Conservation (phyloP, 1,140 invertebrate species). For the Cheumatopsyche charites region DNA sequence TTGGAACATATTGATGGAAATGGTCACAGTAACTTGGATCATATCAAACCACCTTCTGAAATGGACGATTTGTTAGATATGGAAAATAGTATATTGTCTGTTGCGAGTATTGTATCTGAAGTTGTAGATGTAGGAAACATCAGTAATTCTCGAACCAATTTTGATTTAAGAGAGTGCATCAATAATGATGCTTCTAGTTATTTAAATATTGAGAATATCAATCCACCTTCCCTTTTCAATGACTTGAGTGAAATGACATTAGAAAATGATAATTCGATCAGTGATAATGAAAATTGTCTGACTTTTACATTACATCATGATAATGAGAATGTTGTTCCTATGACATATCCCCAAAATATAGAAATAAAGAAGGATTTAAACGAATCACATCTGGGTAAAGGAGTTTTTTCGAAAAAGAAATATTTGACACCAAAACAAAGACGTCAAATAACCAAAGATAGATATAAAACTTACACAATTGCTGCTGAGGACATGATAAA, state of each 20-base stretch:
- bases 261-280: constrained; percentile 65
- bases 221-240: constrained; percentile 81
- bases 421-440: constrained; percentile 77
- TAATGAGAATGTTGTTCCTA: background rate
- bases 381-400: constrained; percentile 72
- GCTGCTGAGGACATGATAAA: constrained; percentile 53
- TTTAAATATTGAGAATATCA: constrained; percentile 77
- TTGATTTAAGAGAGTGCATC: constrained; percentile 62
- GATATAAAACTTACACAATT: constrained; percentile 81
- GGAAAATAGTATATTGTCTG: constrained; percentile 81
- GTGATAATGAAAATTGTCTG: constrained; percentile 51
- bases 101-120: constrained; percentile 82
- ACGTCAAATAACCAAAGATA: constrained; percentile 71
- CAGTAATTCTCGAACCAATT: constrained; percentile 55
- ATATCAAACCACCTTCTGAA: constrained; percentile 80
- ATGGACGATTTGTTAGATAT: constrained; percentile 80
- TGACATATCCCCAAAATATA: background rate
- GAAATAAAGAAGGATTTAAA: constrained; percentile 67
- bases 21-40: constrained; percentile 68
- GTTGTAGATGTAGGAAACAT: constrained; percentile 64
- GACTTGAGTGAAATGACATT: constrained; percentile 75
- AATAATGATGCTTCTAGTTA: constrained; percentile 63
- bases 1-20: constrained; percentile 65
- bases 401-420: constrained; percentile 54
- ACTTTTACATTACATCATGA: background rate